Percentiles rank a stretch among this genome's conserved stretches.
Evolutionary conservation across 2,888 invertebrate species (phyloP).

Genomic region (Sesia apiformis): DNA sequence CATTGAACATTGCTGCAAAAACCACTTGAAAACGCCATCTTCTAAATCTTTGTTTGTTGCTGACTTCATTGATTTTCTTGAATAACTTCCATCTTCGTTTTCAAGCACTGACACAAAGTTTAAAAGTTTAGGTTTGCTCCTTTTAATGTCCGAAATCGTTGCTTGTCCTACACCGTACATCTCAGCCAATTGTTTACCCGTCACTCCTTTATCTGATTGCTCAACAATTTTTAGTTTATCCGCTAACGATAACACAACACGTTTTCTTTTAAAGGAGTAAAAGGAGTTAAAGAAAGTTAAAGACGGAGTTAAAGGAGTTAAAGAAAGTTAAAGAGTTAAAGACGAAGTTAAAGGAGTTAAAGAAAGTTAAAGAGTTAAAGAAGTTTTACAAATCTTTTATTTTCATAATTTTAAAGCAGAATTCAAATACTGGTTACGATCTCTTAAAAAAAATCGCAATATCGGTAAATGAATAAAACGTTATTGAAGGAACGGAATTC

Average conservation of each 20-base stretch:
- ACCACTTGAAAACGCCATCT: conserved; percentile 13
- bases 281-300: too few relatives aligned
- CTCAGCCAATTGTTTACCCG: conserved; percentile 16
- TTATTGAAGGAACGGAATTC: too few relatives aligned
- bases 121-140: conserved; percentile 4
- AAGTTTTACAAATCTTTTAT: too few relatives aligned
- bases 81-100: conserved; percentile 11
- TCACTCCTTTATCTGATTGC: neutral
- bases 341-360: too few relatives aligned
- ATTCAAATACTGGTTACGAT: too few relatives aligned
- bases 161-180: conserved; percentile 12
- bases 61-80: conserved; percentile 13
- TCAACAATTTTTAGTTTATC: neutral
- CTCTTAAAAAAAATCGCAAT: too few relatives aligned
- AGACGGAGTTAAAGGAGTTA: too few relatives aligned
- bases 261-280: conserved; percentile 1
- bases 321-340: too few relatives aligned
- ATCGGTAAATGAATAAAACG: too few relatives aligned
- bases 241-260: conserved; percentile 1
- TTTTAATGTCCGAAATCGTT: conserved; percentile 11
- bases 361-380: too few relatives aligned
- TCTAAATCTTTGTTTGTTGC: conserved; percentile 14
- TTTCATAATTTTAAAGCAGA: too few relatives aligned
- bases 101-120: conserved; percentile 14
- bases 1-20: neutral